Evolutionary conservation across 2,113 vertebrate genomes (phyloP), one percentile per base, ranked within the genome.

Genomic region (Sander lucioperca): DNA sequence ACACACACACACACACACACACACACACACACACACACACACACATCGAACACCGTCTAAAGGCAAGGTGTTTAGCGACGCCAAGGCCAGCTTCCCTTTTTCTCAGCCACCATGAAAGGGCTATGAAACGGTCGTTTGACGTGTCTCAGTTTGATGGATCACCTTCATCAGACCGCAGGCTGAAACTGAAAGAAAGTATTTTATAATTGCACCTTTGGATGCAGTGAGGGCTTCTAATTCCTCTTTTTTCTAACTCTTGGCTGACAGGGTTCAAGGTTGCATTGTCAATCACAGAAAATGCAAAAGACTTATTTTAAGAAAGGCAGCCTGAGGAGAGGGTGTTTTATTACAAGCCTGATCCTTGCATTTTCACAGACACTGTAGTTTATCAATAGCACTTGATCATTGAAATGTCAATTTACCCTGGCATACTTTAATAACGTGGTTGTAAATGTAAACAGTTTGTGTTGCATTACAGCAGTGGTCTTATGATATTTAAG

Each of bases 71-170:
- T 78, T 76, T 64, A 78, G 58, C n/a, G 4, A 54, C 25, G 56
- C 67, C 59, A 79, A 88, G 69, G 83, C 80, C 62, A 54, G 74
- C 39, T 66, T 77, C 23, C 7, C 74, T 90, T 80, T 88, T 79
- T 66, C 70, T 68, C 58, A 48, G 68, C 63, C 65, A n/a, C 82
- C 27, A 73, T 83, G 77, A 82, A 88, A 74, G 71, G 25, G 48
- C 71, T 72, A 81, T 86, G 53, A 86, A 90, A 83, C 1, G 33
- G 27, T 43, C 25, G 51, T 89, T 86, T 73, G 70, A 84, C 69
- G 2, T 36, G 71, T 81, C 86, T 76, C 69, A n/a, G 59, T 84
- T 83, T 90, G 90, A 91, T 90, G 87, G 80, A 92, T 89, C 79
- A 76, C 84, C 80, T 90, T 85, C 81, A 86, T 88, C 89, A 80